Evolutionary conservation across 2,888 invertebrate species (phyloP), one percentile per base, ranked within the genome.

Genomic region (Ophioninae sp.): DNA sequence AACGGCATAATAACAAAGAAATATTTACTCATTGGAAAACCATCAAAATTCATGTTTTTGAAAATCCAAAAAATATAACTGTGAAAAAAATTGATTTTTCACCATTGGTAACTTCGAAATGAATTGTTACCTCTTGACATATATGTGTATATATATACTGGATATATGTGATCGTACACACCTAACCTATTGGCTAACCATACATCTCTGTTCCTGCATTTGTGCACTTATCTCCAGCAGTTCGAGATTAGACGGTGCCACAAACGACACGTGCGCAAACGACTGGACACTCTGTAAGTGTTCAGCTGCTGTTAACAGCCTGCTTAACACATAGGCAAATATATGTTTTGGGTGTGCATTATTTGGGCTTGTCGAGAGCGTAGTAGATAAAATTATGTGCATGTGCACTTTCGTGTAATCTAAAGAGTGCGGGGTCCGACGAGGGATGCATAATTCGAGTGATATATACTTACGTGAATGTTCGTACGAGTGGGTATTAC

Each of bases 161-260:
- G 37, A n/a, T 57, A 20, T 10, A 8, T 13, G 10, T 10, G 10
- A 8, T 10, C 44, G 10, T 13, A 44, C 50, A 50, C 50, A 17
- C 50, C 50, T 56, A 56, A 56, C 30, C 17, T n/a, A 39, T 17
- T 21, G n/a, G 20, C 50, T 70, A 50, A 7, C 37, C 61, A 37
- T 67, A 30, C 23, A 57, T 65, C 65, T 67, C n/a, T n/a, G 39
- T 7, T 21, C 10, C 21, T 70, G 39, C 37, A n/a, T 41, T 17
- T 61, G 65, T 41, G 62, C 6, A 61, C 59, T 57, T 73, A 74
- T 61, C 30, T 61, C 62, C 57, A 69, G 50, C 68, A 50, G 62
- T 78, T 59, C 68, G 57, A 73, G 81, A 84, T 81, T 84, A 84
- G 81, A 44, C 61, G 17, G 20, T 50, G 59, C 74, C 77, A 57